Evolutionary conservation across 2,113 vertebrate genomes (phyloP), one percentile per base, ranked within the genome.

Genomic region (Takifugu flavidus): DNA sequence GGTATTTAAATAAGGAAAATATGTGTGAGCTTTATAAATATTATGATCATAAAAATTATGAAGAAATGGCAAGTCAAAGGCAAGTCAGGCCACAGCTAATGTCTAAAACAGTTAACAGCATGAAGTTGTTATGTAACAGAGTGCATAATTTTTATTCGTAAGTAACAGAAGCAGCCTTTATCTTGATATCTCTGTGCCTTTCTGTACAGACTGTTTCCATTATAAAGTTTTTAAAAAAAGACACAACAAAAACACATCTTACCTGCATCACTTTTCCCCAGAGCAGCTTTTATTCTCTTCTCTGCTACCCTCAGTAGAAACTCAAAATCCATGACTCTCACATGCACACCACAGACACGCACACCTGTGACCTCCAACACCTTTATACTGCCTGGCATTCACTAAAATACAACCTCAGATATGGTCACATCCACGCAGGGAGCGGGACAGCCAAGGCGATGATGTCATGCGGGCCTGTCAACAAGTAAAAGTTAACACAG

Each of bases 311-410:
- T 76, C 56, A 88, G 45, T 31, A 88, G 70, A 44, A 79, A 74
- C 25, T 88, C 86, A 64, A 85, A 81, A 61, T 88, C 86, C 86
- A 88, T 88, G 13, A 1, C 28, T n/a, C 42, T 28, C 59, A 59
- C 61, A 50, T 2, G 42, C 34, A 49, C 42, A 25, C 50, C 34
- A 10, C 34, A 39, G 34, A 39, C 34, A n/a, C 45, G 11, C 44
- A 47, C 45, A 47, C 45, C 34, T 39, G 34, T 11, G 34, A 11
- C 34, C 34, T 39, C 34, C 34, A 11, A 10, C 34, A 39, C 34
- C 60, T 45, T 72, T 66, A 58, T 69, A 74, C 47, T 3, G 2
- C 26, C 59, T 34, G 2, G 15, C 14, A 51, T 8, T 58, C 59
- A 54, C 55, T 15, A 5, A 1, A 49, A 20, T 3, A 1, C 3